phyloP scores from a whole-genome alignment of 92 coral and sea anemone species.

The Epizoanthus rinbou region DNA sequence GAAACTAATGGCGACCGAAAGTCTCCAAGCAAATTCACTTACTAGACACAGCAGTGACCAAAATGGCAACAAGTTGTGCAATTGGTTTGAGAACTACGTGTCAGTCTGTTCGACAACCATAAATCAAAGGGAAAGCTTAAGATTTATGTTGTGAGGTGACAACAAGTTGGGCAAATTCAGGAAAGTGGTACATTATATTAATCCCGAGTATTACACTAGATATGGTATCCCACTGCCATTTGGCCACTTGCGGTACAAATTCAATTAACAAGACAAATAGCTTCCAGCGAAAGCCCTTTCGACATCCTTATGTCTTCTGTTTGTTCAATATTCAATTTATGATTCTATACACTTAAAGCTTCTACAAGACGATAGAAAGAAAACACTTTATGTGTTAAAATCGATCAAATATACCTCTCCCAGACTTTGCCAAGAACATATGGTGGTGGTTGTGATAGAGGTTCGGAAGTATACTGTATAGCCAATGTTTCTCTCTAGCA shows the following conservation, averaged over 20 bases:
- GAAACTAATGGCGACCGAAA: slow-evolving; percentile 64
- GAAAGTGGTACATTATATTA: slow-evolving; percentile 36
- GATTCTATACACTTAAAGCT: not conserved
- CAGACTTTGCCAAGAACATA: slow-evolving; percentile 14
- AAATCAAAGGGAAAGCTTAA: slow-evolving; percentile 11
- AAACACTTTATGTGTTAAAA: not conserved
- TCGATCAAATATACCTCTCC: not conserved
- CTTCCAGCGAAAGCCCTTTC: slow-evolving; percentile 26
- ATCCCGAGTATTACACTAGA: slow-evolving; percentile 22
- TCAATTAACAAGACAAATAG: slow-evolving; percentile 38
- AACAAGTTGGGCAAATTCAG: slow-evolving; percentile 44
- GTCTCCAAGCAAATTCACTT: slow-evolving; percentile 54
- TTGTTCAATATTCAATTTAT: slow-evolving; percentile 6
- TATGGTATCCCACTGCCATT: slow-evolving; percentile 24
- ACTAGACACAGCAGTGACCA: not conserved
- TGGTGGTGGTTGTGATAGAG: not conserved
- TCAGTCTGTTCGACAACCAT: not conserved
- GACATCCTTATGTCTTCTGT: slow-evolving; percentile 34
- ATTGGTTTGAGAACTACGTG: not conserved
- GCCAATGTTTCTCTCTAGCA: not conserved
- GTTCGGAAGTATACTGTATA: not conserved
- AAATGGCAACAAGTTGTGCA: not conserved
- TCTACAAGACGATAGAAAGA: not conserved
- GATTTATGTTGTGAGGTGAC: slow-evolving; percentile 28
- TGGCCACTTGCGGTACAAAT: slow-evolving; percentile 46